Evolutionary conservation across 2,113 vertebrate genomes (phyloP).

Genomic region (Pipra filicauda): DNA sequence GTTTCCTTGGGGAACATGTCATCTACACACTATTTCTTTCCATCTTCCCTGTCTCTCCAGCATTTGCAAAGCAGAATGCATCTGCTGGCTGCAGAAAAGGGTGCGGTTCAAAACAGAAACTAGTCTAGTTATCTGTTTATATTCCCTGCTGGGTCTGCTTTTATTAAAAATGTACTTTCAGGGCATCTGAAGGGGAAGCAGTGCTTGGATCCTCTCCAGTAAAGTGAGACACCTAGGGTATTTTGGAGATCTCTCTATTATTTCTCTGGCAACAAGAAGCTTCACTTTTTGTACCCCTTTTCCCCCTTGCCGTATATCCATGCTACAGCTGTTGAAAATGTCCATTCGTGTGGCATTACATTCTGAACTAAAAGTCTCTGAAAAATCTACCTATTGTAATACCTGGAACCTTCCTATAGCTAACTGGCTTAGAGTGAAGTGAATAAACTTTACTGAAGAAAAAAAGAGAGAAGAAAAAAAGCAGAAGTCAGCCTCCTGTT

Average conservation of each 20-base stretch:
- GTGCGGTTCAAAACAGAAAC: neutral
- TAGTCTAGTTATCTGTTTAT: neutral
- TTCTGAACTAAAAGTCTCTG: neutral
- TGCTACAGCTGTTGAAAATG: neutral
- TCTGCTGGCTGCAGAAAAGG: neutral
- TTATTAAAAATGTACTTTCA: neutral
- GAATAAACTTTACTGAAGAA: neutral
- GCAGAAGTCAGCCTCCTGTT: neutral
- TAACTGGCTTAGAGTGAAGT: neutral
- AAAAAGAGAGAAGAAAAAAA: neutral
- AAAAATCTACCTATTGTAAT: neutral
- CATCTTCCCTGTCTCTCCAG: neutral
- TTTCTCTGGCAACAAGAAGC: neutral
- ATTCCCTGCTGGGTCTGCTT: neutral
- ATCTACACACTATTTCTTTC: neutral
- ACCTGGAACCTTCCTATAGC: neutral
- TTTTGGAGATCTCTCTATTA: neutral
- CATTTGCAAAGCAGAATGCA: neutral
- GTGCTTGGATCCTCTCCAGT: neutral
- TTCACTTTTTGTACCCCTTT: neutral
- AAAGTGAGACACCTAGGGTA: neutral
- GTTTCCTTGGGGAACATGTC: neutral
- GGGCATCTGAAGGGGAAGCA: neutral
- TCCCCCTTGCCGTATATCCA: neutral
- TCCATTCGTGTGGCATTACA: neutral